Base-by-base conservation (phyloP, 2,888 invertebrate genomes). In the Drosophila kuntzei region DNA sequence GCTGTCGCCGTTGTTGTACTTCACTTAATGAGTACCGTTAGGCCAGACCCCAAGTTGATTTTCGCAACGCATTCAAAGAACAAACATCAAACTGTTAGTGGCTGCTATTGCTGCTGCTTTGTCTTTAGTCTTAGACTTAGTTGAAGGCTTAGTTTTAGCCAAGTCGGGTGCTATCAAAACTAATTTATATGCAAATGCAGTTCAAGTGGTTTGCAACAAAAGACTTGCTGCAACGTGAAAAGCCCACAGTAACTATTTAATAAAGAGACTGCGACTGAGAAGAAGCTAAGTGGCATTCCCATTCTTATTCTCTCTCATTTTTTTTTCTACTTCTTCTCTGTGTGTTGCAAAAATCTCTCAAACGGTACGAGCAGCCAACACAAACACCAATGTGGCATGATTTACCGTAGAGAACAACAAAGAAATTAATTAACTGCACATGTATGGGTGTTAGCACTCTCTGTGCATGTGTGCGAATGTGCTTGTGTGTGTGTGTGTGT, bases 151-250 rank as follows among this genome's bases (percentile, higher is more conserved):
- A 34, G 67, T 54, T 47, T 51, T 32, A 53, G 51, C 51, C 29
- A 54, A 32, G 37, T 62, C 39, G 54, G 36, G 58, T 67, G 66
- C 75, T 84, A 84, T 87, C 81, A 79, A 81, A 87, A 85, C 87
- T 87, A 87, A 87, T 87, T 85, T 85, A 85, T 78, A 87, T 85
- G 87, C 85, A 85, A 87, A 85, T 85, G 80, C 85, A 87, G 82
- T 86, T 86, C 80, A 83, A 84, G 81, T 87, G 79, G 81, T n/a
- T 34, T 16, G 75, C 71, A 82, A 85, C 81, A 75, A 75, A 77
- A 81, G 76, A 77, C 71, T 58, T 73, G 55, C 44, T 62, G 62
- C 67, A 77, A 62, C 59, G 66, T 59, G 59, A 27, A 74, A 44
- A 44, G 63, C 60, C 47, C 71, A 67, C 71, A 76, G 68, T 54